Evolutionary conservation across 2,113 vertebrate genomes (phyloP).

Genomic region (Megaceryle maxima): DNA sequence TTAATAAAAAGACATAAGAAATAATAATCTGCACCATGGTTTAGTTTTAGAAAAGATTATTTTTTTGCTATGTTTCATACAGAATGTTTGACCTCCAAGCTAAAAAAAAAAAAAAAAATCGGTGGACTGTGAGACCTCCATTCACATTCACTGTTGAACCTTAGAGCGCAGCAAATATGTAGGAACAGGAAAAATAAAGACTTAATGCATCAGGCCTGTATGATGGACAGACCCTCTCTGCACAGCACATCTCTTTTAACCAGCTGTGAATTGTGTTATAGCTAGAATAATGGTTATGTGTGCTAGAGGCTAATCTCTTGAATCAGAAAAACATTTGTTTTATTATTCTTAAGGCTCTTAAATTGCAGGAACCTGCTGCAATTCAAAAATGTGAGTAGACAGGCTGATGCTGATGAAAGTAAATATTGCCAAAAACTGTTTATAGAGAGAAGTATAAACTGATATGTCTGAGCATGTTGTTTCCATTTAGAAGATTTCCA

Average conservation of each 20-base stretch:
- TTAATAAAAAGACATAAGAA: neutral
- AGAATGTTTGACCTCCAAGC: neutral
- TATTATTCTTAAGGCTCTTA: neutral
- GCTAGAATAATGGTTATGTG: neutral
- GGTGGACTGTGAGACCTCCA: neutral
- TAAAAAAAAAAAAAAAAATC: neutral
- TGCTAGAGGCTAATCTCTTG: constrained; percentile 37
- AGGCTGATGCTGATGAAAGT: neutral
- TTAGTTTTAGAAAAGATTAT: neutral
- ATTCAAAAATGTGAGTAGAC: neutral
- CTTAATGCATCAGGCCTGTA: neutral
- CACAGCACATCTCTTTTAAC: constrained; percentile 1
- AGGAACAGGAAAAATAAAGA: neutral
- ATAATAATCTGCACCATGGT: neutral
- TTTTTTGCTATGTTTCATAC: neutral
- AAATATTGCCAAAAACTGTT: neutral
- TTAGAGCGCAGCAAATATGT: neutral
- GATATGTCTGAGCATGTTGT: neutral
- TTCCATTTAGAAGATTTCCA: neutral
- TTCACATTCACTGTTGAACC: neutral
- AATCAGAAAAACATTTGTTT: constrained; percentile 33
- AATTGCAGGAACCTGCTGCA: neutral
- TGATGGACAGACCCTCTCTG: neutral
- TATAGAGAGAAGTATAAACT: neutral
- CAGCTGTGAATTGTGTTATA: constrained; percentile 17